A percentile compares a stretch with the other conserved stretches of the same genome.
phyloP scores from a whole-genome alignment of 2,113 vertebrate species.

The Notarius lentiginosus region DNA sequence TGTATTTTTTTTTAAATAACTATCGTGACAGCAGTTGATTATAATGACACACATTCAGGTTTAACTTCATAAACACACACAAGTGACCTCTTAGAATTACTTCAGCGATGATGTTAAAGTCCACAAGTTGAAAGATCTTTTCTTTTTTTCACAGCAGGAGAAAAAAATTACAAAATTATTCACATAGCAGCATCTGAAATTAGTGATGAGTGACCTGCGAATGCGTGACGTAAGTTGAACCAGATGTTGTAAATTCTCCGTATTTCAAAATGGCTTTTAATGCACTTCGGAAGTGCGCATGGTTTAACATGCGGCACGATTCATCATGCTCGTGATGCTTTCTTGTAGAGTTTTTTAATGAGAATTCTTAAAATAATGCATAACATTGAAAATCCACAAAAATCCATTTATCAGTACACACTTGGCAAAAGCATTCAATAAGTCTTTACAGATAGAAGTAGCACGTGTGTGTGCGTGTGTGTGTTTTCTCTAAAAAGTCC shows the following conservation, averaged over 20 bases:
- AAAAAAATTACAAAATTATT: constrained; percentile 58
- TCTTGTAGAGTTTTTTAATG: not conserved
- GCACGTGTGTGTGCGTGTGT: not conserved
- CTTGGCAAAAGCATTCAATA: constrained; percentile 13
- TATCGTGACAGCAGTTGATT: constrained; percentile 24
- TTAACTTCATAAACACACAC: constrained; percentile 23
- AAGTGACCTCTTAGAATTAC: not conserved
- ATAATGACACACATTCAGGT: constrained; percentile 38
- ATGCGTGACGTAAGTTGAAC: not conserved
- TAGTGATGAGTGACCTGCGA: not conserved
- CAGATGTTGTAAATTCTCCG: constrained; percentile 3
- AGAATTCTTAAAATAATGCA: constrained; percentile 14
- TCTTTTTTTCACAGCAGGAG: constrained; percentile 10
- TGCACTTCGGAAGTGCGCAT: constrained; percentile 15
- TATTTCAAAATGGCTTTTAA: constrained; percentile 28
- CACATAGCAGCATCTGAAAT: constrained; percentile 68
- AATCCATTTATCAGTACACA: constrained; percentile 19
- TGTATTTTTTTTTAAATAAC: constrained; percentile 18
- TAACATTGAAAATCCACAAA: constrained; percentile 25
- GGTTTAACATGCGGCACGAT: not conserved
- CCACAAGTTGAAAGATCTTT: not conserved
- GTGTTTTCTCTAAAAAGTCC: not conserved
- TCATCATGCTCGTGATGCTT: constrained; percentile 3
- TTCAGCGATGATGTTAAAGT: constrained; percentile 1
- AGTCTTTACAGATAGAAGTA: not conserved